Evolutionary conservation across 2,888 invertebrate genomes (phyloP), one percentile per base, ranked within the genome.

Genomic region (Cistogaster globosa): DNA sequence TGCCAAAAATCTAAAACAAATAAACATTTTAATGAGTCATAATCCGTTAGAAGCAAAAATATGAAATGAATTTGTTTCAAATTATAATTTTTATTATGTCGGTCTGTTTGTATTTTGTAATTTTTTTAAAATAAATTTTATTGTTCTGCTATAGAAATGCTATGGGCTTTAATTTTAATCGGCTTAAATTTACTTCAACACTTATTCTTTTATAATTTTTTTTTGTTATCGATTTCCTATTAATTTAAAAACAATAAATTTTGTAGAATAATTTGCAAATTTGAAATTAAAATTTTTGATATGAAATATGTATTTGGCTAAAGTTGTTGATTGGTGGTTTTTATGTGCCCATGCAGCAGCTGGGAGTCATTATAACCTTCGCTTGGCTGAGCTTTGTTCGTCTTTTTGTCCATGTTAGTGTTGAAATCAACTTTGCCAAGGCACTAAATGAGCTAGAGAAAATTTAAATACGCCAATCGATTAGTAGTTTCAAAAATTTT

Each of bases 1-100:
- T 32, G 45, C 32, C 48, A 32, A 58, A 58, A 58, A 36, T 9
- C 0, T 36, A 4, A 51, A 80, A 38, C 0, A 14, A n/a, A 78
- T 32, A 69, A 26, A 63, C 63, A 63, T 65, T 65, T 12, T 51
- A 82, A 71, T 67, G 76, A 58, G n/a, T 77, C 58, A 71, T 53
- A 53, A 63, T 1, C 6, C n/a, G 8, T 48, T 51, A 20, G n/a
- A 45, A 20, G 3, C 4, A 20, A 2, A 32, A 32, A 32, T 5
- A 5, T 32, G 1, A 18, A 38, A 20, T 42, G 14, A 51, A 51
- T 32, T 9, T 32, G 1, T 67, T 51, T n/a, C 12, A 11, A 36
- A 6, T 16, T 63, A 26, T 45, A 14, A 26, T 45, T 22, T 45
- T 67, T 18, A 36, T 14, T 53, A 53, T 2, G n/a, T 53, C 5